Evolutionary conservation across 2,113 vertebrate genomes (phyloP).

Genomic region (Heloderma charlesbogerti): DNA sequence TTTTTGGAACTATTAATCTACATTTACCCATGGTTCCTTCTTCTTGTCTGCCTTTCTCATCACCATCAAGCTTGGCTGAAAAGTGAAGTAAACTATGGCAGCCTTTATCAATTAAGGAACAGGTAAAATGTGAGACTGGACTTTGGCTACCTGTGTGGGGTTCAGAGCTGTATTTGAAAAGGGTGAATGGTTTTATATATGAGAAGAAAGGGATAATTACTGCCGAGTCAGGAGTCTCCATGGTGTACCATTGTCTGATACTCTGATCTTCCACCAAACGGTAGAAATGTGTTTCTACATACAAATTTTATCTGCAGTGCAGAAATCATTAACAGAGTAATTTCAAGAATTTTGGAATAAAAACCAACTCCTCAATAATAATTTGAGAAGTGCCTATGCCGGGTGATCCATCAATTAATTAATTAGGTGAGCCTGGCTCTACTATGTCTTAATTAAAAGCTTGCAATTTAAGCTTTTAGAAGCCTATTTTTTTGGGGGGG

Average conservation of each 20-base stretch:
- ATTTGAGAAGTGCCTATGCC: constrained; percentile 3
- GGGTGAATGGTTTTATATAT: background rate
- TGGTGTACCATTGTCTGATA: background rate
- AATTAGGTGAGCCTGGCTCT: constrained; percentile 29
- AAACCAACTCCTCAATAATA: constrained; percentile 32
- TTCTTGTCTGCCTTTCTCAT: background rate
- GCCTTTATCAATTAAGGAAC: background rate
- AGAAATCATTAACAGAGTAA: background rate
- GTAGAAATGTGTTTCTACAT: constrained; percentile 25
- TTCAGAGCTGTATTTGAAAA: constrained; percentile 5
- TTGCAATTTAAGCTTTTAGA: constrained; percentile 45
- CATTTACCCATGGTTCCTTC: background rate
- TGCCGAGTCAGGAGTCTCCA: background rate
- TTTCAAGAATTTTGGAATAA: constrained; percentile 26
- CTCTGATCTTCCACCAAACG: background rate
- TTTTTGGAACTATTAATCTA: background rate
- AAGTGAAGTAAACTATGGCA: background rate
- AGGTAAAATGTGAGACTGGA: background rate
- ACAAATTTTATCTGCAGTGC: constrained; percentile 25
- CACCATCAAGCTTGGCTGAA: background rate
- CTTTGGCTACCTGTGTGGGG: constrained; percentile 18
- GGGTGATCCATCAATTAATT: constrained; percentile 48
- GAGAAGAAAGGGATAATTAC: background rate
- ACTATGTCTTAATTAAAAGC: constrained; percentile 53
- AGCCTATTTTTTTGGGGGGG: constrained; percentile 15